Conservation (phyloP, 2,113 vertebrate species). For the Barbus barbus region DNA sequence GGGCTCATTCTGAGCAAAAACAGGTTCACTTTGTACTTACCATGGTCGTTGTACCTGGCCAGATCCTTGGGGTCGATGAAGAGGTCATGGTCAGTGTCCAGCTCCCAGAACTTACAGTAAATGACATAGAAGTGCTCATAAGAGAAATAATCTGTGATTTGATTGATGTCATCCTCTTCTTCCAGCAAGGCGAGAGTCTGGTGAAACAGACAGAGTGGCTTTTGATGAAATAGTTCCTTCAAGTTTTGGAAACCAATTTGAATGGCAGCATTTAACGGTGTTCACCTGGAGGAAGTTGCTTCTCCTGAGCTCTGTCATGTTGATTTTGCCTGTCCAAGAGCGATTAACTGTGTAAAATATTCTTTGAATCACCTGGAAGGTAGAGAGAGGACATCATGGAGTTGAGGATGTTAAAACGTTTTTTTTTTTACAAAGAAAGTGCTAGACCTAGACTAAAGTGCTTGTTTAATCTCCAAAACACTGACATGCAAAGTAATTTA, state of each 20-base stretch:
- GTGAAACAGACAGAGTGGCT: not conserved
- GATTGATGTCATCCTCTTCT: slow-evolving; percentile 99
- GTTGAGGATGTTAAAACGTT: not conserved
- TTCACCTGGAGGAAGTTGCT: slow-evolving; percentile 97
- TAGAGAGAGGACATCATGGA: not conserved
- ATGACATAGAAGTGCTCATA: slow-evolving; percentile 99
- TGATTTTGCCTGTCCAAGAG: slow-evolving; percentile 96
- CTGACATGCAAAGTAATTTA: not conserved
- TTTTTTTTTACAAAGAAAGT: too few relatives aligned
- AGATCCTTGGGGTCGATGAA: slow-evolving; percentile 95
- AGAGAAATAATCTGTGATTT: slow-evolving; percentile 99
- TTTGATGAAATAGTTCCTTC: not conserved
- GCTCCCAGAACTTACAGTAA: slow-evolving; percentile 99
- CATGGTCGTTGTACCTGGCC: slow-evolving; percentile 93
- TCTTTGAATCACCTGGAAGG: slow-evolving; percentile 92
- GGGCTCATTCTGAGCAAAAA: too few relatives aligned
- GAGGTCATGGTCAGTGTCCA: slow-evolving; percentile 97
- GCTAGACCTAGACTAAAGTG: not conserved
- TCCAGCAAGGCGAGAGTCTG: slow-evolving; percentile 94
- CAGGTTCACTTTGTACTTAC: slow-evolving; percentile 67
- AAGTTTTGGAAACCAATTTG: not conserved
- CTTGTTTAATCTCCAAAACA: not conserved
- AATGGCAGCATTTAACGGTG: not conserved
- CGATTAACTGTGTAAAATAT: slow-evolving; percentile 98
- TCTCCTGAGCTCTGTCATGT: slow-evolving; percentile 90